Evolutionary conservation across 2,888 invertebrate species (phyloP), one percentile per base, ranked within the genome.

Genomic region (Anthrax anthrax): DNA sequence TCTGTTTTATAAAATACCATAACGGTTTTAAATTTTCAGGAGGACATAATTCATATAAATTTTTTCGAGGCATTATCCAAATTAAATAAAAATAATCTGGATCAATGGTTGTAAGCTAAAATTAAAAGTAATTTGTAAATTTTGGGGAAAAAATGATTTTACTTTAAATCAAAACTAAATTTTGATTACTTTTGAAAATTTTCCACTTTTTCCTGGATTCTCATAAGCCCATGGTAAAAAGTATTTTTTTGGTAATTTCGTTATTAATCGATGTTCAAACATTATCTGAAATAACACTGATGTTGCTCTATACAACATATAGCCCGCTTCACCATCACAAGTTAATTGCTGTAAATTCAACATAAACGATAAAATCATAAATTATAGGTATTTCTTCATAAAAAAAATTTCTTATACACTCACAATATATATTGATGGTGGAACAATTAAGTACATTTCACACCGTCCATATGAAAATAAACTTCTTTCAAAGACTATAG

Each of bases 1-100:
- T 75, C 46, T 80, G 77, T 54, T 73, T 75, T 13, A 84, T 69
- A 60, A 86, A 88, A 63, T 76, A 80, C 76, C 77, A 82, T 34
- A 84, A 70, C 0, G 77, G 67, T 37, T 77, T 70, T 37, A 82
- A 59, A 56, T 83, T 72, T 29, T 75, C 71, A 0, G 72, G 62
- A 2, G 69, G 60, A 46, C 75, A 74, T 0, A 75, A 70, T 36
- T 64, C 56, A 29, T 59, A 61, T 1, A 82, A 59, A 50, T 75
- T 66, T 41, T 67, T 65, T 50, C 80, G 80, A 16, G 78, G 76
- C 41, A 74, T 75, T 32, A 85, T 73, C 58, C 75, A 77, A 0
- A 84, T 74, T 37, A 86, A 63, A 59, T 78, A 78, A 49, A 84
- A 60, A 29, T 65, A 69, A 43, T 76, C 71, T 1, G 72, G 69